Evolutionary conservation across 2,888 invertebrate species (phyloP).

Genomic region (Aporophyla nigra): DNA sequence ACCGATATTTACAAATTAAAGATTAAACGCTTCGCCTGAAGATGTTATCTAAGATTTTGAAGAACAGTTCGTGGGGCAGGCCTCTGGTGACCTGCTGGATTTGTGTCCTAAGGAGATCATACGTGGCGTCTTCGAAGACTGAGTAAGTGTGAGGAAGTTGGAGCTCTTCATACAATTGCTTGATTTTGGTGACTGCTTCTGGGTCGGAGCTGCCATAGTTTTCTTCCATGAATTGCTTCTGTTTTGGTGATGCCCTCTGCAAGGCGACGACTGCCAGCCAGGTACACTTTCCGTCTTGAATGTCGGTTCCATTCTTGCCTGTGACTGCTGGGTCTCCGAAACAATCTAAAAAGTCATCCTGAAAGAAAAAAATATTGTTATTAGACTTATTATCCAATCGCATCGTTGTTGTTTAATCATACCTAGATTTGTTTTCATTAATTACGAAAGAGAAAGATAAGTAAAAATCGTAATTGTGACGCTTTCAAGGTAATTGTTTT

Average conservation of each 20-base stretch:
- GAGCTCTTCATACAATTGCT: conserved; percentile 94
- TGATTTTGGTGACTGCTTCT: conserved; percentile 93
- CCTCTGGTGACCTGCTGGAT: conserved; percentile 96
- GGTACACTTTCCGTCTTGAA: conserved; percentile 98
- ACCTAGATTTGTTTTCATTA: not conserved
- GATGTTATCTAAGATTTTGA: conserved; percentile 95
- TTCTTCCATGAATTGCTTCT: conserved; percentile 93
- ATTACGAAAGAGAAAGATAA: conserved; percentile 14
- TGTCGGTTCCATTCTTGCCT: conserved; percentile 98
- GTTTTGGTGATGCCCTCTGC: conserved; percentile 93
- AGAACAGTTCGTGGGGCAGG: conserved; percentile 95
- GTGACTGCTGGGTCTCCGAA: conserved; percentile 96
- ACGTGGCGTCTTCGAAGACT: conserved; percentile 95
- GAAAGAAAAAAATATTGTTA: conserved; percentile 64
- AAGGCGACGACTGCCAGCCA: conserved; percentile 98
- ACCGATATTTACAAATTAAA: conserved; percentile 22
- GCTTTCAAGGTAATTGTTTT: conserved; percentile 17
- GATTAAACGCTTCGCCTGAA: conserved; percentile 93
- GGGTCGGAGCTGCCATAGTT: conserved; percentile 94
- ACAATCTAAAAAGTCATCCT: conserved; percentile 97
- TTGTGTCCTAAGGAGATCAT: conserved; percentile 95
- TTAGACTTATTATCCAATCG: not conserved
- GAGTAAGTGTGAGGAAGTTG: conserved; percentile 94
- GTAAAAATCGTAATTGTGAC: conserved; percentile 17
- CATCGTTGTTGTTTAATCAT: not conserved